These are phyloP conservation scores for Muntiacus muntjak DNA, from an alignment of 2,113 vertebrate genomes.

Conservation along the genomic window DNA sequence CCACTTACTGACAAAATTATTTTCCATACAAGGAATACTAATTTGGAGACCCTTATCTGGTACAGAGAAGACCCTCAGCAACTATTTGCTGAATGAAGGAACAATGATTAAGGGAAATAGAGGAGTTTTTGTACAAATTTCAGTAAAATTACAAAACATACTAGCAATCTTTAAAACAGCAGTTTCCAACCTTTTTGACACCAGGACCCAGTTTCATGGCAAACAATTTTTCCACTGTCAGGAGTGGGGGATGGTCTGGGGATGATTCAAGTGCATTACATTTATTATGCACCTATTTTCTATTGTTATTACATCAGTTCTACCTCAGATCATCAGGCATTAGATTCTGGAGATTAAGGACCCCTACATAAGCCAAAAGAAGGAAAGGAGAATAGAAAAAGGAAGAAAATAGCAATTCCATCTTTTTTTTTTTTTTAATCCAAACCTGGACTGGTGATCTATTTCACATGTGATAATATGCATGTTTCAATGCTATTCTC, in stretches of 20 bases:
- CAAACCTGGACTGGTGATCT: neutral
- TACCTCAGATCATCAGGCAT: neutral
- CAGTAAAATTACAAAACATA: neutral
- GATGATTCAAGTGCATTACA: neutral
- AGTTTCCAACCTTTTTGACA: neutral
- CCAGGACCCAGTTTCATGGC: neutral
- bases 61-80: neutral
- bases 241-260: neutral
- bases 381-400: neutral
- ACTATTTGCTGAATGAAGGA: neutral
- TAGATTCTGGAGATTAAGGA: neutral
- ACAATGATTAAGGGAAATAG: neutral
- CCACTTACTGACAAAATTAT: neutral
- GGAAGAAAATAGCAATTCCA: neutral
- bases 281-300: neutral
- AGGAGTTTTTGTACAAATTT: neutral
- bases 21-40: neutral
- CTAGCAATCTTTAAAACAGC: neutral
- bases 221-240: neutral
- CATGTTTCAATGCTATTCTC: neutral
- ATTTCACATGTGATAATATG: neutral
- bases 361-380: neutral
- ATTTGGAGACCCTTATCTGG: neutral
- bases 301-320: neutral
- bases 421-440: neutral